Evolutionary conservation across 2,113 vertebrate species (phyloP).

Genomic region (Oxyura jamaicensis): DNA sequence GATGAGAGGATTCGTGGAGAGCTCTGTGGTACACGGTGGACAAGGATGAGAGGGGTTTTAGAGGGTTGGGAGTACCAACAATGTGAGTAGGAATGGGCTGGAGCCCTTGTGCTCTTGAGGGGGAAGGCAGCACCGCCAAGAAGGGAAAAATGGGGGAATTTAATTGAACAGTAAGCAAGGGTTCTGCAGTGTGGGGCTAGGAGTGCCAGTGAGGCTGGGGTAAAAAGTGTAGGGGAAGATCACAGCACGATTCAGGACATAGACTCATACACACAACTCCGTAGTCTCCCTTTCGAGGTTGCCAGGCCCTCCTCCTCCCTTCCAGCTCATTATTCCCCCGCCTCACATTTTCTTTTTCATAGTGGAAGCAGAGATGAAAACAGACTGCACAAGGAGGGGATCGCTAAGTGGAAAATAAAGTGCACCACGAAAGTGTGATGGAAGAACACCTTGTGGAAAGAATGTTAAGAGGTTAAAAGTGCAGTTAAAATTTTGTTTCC

Average conservation of each 20-base stretch:
- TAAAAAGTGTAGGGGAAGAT: accelerated
- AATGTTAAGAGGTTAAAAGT: not conserved
- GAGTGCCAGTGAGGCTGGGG: not conserved
- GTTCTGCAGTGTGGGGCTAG: not conserved
- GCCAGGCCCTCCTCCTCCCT: not conserved
- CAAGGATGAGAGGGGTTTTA: not conserved
- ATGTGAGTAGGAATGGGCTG: not conserved
- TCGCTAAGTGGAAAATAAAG: not conserved
- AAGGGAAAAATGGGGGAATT: not conserved
- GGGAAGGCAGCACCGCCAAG: not conserved
- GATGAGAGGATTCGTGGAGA: not conserved
- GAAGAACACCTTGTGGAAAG: not conserved
- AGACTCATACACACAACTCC: accelerated
- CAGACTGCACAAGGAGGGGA: not conserved
- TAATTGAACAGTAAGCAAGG: not conserved
- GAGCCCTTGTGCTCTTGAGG: not conserved
- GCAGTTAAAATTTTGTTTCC: not conserved
- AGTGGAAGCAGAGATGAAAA: not conserved
- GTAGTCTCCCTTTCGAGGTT: not conserved
- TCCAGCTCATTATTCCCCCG: not conserved
- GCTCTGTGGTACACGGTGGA: not conserved
- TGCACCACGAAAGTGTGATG: not conserved
- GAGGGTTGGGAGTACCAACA: not conserved
- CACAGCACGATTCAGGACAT: not conserved
- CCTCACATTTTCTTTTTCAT: not conserved